Evolutionary conservation across 2,888 invertebrate species (phyloP), one percentile per base, ranked within the genome.

Genomic region (Dicranocentrus wangi): DNA sequence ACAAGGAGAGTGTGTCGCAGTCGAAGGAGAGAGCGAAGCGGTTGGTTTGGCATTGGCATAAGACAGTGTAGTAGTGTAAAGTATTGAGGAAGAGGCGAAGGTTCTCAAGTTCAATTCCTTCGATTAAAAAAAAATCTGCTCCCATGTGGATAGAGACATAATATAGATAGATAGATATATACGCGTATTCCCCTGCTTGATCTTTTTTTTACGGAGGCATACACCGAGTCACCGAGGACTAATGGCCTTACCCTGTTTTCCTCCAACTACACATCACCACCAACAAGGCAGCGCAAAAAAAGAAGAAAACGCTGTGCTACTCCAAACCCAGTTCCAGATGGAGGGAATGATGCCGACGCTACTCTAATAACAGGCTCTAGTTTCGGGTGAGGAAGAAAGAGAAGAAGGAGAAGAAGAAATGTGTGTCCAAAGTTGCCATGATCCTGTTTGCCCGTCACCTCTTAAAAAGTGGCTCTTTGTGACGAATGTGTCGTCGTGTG

Each of bases 31-130:
- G 10, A 32, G 10, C 32, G 32, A 32, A 10, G 32, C 32, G 10
- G n/a, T n/a, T n/a, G n/a, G n/a, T n/a, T n/a, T n/a, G n/a, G n/a
- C n/a, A n/a, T n/a, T n/a, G n/a, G n/a, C n/a, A n/a, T n/a, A n/a
- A n/a, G n/a, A n/a, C n/a, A n/a, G n/a, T n/a, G n/a, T n/a, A n/a
- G n/a, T n/a, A n/a, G n/a, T n/a, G n/a, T n/a, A n/a, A n/a, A n/a
- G n/a, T 39, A 13, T 39, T 39, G 39, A 13, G 39, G 15, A 66
- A 39, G 47, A 78, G 53, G 42, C 69, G 65, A 72, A n/a, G n/a
- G n/a, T n/a, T n/a, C 71, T 79, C 71, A 79, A 79, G 79, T 79
- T 66, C 79, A 79, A 79, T 79, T 79, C 66, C 55, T 79, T 65
- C 72, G 58, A 72, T 79, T 63, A 72, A 69, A 68, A 70, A 72